A percentile compares a stretch with the other conserved stretches of the same genome.
Conservation (phyloP, 2,113 vertebrate species). For the Dipodomys spectabilis region DNA sequence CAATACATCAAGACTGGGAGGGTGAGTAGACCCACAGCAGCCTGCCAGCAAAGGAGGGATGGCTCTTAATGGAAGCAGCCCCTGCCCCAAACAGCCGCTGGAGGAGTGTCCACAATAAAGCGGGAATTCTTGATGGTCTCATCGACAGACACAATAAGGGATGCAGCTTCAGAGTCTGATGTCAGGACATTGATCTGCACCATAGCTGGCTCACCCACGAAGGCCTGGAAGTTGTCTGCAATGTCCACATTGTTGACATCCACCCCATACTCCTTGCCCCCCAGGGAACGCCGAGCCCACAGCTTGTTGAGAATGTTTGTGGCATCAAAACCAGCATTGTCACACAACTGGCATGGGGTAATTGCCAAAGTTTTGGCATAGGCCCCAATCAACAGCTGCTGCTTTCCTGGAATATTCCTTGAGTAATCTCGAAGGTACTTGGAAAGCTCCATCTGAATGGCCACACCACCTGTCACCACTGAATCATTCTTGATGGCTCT, state of each 20-base stretch:
- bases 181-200: no score
- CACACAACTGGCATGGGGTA: slow-evolving; percentile 97
- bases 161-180: no score
- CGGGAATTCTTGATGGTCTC: slow-evolving; percentile 98
- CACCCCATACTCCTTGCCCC: no score
- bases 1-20: no score
- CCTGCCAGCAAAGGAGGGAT: slow-evolving; percentile 81
- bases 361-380: slow-evolving; percentile 98
- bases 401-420: slow-evolving; percentile 97
- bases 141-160: slow-evolving; percentile 96
- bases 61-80: slow-evolving; percentile 86
- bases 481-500: slow-evolving; percentile 99
- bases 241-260: no score
- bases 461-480: slow-evolving; percentile 94
- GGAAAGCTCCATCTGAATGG: slow-evolving; percentile 99
- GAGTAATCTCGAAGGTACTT: slow-evolving; percentile 97
- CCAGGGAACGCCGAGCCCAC: no score
- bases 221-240: no score
- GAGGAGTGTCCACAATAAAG: slow-evolving; percentile 86
- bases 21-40: neutral
- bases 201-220: no score
- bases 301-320: no score
- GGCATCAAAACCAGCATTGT: slow-evolving; percentile 98
- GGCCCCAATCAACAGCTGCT: slow-evolving; percentile 97
- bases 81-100: slow-evolving; percentile 85